phyloP scores from a whole-genome alignment of 1,140 invertebrate species.

The Tenebrio molitor region DNA sequence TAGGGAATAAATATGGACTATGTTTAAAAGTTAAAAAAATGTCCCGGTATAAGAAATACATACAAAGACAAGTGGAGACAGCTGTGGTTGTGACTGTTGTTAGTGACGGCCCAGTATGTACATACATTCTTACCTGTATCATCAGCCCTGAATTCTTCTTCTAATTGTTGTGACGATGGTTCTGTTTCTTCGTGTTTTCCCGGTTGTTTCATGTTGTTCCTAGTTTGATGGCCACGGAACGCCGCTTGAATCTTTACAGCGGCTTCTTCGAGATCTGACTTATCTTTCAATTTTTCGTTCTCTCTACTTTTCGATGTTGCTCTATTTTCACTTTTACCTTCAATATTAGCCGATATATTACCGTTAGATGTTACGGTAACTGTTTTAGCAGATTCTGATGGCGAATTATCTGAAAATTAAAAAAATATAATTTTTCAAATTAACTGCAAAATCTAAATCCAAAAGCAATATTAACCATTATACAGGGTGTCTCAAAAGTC shows the following conservation, averaged over 20 bases:
- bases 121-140: conserved; percentile 85
- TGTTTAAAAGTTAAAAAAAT: too few species aligned
- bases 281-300: conserved; percentile 37
- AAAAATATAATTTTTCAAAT: too few species aligned
- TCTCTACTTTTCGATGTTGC: not conserved
- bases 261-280: conserved; percentile 64
- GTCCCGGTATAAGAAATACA: too few species aligned
- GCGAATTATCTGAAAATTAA: conserved; percentile 51
- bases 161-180: conserved; percentile 78
- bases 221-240: conserved; percentile 78
- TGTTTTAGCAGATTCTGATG: conserved; percentile 57
- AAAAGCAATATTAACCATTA: too few species aligned
- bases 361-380: conserved; percentile 53
- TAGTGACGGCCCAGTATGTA: too few species aligned
- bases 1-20: too few species aligned
- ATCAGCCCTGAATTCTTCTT: conserved; percentile 81
- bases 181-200: conserved; percentile 68
- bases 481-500: too few species aligned
- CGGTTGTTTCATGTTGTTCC: conserved; percentile 74
- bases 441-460: too few species aligned
- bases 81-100: too few species aligned
- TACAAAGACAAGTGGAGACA: too few species aligned
- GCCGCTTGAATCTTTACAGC: conserved; percentile 80
- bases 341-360: not conserved
- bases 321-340: conserved; percentile 23